Conservation (phyloP, 2,888 invertebrate species). For the Andrena marginata region DNA sequence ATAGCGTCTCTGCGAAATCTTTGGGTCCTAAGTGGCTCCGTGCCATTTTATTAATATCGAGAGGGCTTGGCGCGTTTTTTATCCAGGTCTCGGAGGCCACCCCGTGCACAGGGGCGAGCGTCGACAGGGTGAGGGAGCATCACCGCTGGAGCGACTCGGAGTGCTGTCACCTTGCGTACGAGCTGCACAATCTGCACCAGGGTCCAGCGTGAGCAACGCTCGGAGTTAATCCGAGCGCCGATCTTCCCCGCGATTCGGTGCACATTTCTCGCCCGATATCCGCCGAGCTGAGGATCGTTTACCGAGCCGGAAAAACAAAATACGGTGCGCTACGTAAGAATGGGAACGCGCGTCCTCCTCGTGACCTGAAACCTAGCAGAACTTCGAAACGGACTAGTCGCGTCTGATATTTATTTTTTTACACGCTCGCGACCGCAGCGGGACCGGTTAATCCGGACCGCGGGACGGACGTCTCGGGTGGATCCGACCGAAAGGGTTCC, state of each 20-base stretch:
- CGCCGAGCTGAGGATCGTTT: no score
- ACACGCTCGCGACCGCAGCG: not conserved
- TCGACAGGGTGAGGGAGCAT: constrained; percentile 73
- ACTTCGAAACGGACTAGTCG: not conserved
- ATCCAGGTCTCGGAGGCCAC: constrained; percentile 73
- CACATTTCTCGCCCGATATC: not conserved
- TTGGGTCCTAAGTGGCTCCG: no score
- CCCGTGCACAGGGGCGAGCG: constrained; percentile 47
- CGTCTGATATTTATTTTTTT: constrained; percentile 7
- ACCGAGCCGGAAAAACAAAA: no score
- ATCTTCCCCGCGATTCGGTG: not conserved
- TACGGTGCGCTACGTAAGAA: no score
- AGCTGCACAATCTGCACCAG: constrained; percentile 80
- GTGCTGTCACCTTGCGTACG: constrained; percentile 81
- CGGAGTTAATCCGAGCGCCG: no score
- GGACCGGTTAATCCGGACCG: not conserved
- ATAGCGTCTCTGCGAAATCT: no score
- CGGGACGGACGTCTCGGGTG: no score
- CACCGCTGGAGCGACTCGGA: constrained; percentile 83
- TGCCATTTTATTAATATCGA: not conserved
- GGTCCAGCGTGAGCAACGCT: constrained; percentile 26
- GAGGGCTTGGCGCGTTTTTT: not conserved
- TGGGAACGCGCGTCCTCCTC: no score
- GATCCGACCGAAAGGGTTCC: no score
- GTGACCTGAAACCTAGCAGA: not conserved